Conservation (phyloP, 2,113 vertebrate genomes). For the Melanocharis versteri region DNA sequence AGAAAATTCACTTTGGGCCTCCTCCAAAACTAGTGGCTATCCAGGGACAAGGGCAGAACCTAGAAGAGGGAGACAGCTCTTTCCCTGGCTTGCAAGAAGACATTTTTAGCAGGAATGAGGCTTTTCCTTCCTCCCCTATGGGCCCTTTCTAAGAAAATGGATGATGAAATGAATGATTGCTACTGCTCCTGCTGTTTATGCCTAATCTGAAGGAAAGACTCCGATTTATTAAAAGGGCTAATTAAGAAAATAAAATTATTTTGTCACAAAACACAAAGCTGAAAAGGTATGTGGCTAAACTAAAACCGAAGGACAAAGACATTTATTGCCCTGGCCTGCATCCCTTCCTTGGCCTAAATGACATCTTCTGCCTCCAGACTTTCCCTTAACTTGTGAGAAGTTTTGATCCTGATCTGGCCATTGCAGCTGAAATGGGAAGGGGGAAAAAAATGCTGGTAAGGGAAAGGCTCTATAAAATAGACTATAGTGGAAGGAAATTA, state of each 20-base stretch:
- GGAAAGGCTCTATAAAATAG: background rate
- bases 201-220: background rate
- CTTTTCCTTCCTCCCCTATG: background rate
- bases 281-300: background rate
- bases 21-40: background rate
- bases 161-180: background rate
- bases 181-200: background rate
- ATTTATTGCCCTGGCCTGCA: background rate
- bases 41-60: background rate
- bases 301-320: background rate
- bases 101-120: background rate
- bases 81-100: background rate
- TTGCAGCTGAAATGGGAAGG: background rate
- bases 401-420: conserved; percentile 25
- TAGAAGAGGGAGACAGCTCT: background rate
- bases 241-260: background rate
- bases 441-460: background rate
- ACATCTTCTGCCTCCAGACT: background rate
- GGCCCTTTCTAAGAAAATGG: background rate
- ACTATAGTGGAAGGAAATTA: conserved; percentile 46
- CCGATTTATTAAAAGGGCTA: background rate
- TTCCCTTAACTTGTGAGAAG: background rate
- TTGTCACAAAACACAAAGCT: background rate
- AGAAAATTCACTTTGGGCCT: background rate
- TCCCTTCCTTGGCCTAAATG: background rate